Evolutionary conservation across 2,888 invertebrate species (phyloP).

Genomic region (Himalopsyche tibetana): DNA sequence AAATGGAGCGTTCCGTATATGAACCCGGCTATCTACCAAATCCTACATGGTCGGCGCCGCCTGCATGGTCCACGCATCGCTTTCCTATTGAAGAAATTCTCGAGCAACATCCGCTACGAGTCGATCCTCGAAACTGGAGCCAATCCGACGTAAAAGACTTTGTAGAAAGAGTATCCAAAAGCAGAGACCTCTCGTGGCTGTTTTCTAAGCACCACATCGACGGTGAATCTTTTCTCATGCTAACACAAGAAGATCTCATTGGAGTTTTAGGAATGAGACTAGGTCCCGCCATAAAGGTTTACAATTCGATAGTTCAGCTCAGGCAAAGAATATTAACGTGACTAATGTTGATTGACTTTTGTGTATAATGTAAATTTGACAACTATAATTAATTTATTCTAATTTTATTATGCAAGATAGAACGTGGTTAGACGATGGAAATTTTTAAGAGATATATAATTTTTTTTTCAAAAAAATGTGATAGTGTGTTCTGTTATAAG

Average conservation of each 20-base stretch:
- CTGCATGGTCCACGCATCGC: constrained; percentile 70
- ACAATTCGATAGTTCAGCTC: constrained; percentile 81
- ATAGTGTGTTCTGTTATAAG: constrained; percentile 37
- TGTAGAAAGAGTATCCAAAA: constrained; percentile 68
- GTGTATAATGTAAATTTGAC: constrained; percentile 38
- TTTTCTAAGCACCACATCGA: constrained; percentile 79
- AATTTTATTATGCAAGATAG: not conserved
- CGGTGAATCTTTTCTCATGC: constrained; percentile 88
- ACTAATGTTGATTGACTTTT: constrained; percentile 56
- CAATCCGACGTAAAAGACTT: constrained; percentile 69
- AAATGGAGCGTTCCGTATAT: constrained; percentile 68
- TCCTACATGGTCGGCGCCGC: constrained; percentile 62
- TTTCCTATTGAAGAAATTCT: constrained; percentile 65
- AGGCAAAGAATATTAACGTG: constrained; percentile 70
- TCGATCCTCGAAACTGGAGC: constrained; percentile 68
- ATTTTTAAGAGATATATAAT: constrained; percentile 43
- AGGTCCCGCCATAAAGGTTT: constrained; percentile 91
- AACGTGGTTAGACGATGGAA: not conserved
- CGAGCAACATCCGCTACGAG: constrained; percentile 65
- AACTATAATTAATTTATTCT: not conserved
- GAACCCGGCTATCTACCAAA: constrained; percentile 61
- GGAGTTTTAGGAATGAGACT: constrained; percentile 85
- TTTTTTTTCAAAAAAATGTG: constrained; percentile 18
- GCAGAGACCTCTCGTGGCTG: constrained; percentile 55
- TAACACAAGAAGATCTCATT: constrained; percentile 89